A percentile compares a stretch with the other conserved stretches of the same genome.
These are phyloP conservation scores for Drosophila nr. perissopoda DNA, from an alignment of 2,888 invertebrate genomes.

Conservation along the genomic window DNA sequence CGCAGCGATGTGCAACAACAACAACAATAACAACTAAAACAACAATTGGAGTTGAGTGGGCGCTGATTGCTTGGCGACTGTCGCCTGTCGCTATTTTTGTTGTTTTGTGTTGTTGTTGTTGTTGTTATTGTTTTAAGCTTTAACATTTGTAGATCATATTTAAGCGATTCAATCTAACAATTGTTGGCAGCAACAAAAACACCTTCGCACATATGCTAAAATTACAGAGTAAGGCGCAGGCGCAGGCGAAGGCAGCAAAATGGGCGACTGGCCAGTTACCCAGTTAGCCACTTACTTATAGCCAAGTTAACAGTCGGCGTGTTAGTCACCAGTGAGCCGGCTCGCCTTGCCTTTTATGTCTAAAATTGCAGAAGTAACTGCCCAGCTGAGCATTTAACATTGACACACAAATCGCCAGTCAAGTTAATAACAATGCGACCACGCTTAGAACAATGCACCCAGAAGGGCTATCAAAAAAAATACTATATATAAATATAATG, in stretches of 20 bases:
- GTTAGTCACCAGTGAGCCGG: constrained; percentile 62
- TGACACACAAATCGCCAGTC: constrained; percentile 81
- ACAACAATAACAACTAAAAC: constrained; percentile 34
- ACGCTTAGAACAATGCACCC: constrained; percentile 48
- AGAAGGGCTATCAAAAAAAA: constrained; percentile 36
- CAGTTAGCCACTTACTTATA: constrained; percentile 33
- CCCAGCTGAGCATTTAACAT: constrained; percentile 76
- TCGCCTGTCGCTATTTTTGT: constrained; percentile 41
- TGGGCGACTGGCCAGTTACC: constrained; percentile 52
- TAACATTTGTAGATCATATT: constrained; percentile 81
- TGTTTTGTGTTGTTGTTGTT: constrained; percentile 23
- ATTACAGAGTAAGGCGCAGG: constrained; percentile 66
- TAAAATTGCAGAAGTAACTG: constrained; percentile 81
- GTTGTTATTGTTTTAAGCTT: constrained; percentile 34
- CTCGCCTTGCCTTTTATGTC: constrained; percentile 76
- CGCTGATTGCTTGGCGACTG: constrained; percentile 59
- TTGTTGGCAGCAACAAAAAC: constrained; percentile 65
- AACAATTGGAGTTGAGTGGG: constrained; percentile 63
- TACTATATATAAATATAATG: constrained; percentile 36
- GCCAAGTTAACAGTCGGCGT: constrained; percentile 1
- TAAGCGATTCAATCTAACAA: constrained; percentile 73
- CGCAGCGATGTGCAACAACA: constrained; percentile 62
- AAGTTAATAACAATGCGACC: constrained; percentile 55
- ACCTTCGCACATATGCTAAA: constrained; percentile 82
- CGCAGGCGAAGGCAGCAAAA: constrained; percentile 35